Base-by-base conservation (phyloP, 2,888 invertebrate species). In the Ormyrus labotus region DNA sequence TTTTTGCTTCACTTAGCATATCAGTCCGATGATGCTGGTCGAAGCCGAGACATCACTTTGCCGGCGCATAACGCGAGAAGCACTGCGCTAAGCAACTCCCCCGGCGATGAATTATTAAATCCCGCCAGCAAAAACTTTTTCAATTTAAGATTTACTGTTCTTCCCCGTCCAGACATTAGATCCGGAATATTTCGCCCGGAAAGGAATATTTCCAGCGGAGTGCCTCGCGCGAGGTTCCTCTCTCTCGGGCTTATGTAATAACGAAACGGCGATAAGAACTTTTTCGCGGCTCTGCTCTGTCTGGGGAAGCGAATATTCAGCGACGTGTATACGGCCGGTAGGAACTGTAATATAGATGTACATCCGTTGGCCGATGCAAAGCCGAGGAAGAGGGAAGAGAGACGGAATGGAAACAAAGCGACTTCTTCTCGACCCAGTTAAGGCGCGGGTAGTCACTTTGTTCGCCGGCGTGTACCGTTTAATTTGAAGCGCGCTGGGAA, bases 41-140 rank as follows among this genome's bases (percentile, higher is more conserved):
- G 48, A 34, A 13, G 50, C 50, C n/a, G 19, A 71, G 72, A 64
- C 63, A 63, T 64, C 74, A 57, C 57, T 65, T 72, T 34, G 13
- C 8, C 47, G 65, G 47, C 11, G 10, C 34, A 34, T 6, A 47
- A 67, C 53, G 53, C 48, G 0, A 8, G 5, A 45, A 64, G n/a
- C 10, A 10, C 48, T n/a, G 5, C 6, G 53, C 50, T 55, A 47
- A 19, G 34, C 34, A 72, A 50, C 8, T 50, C 45, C 10, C 19
- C 5, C 65, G 9, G 8, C 19, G 76, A 76, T 76, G 76, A 76
- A 76, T 76, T 76, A 76, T 76, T 68, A 69, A 69, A 76, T 61
- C 76, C 45, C 69, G 51, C 19, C 19, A 19, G 34, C 11, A 60
- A 63, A 69, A 76, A 76, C 63, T 76, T 76, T 76, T 76, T 61